Base-by-base conservation (phyloP, 1,140 invertebrate genomes). In the Macrosteles quadrilineatus region DNA sequence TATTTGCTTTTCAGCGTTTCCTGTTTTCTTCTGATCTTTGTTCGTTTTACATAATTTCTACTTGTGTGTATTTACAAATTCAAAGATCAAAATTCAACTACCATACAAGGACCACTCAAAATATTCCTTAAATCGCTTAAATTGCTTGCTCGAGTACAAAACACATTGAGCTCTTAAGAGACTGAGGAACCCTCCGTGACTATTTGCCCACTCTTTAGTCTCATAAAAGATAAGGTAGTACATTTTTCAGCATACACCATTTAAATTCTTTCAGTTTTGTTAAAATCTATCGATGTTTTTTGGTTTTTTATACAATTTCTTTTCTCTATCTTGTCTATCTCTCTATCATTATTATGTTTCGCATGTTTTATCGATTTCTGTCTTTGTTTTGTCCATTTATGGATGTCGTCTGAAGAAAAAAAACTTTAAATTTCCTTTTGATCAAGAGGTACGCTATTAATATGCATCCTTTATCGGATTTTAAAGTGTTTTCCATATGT, bases 301-400 rank as follows among this genome's bases (percentile, higher is more conserved):
- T 78, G 74, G 73, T 81, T 77, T n/a, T 74, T 79, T 78, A 81
- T 80, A 74, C 78, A 78, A 30, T 75, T 72, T 68, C 73, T 62
- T 74, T 72, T 74, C 53, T 69, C 55, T 59, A 63, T 76, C 71
- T 71, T 75, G 59, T 74, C 73, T 74, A 69, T 69, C 68, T 59
- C 59, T 72, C 67, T 73, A 53, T 74, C 64, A 72, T 62, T 69
- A 69, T 63, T 69, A 43, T 59, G 68, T 69, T 69, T 64, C 68
- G 68, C 68, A 69, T 69, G 68, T 63, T 63, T 69, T 66, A 67
- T 67, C 65, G 65, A 67, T 67, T 67, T 67, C 53, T 53, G 65
- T 69, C 32, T 43, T 69, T 59, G 40, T 63, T 69, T 69, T 69
- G 68, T 69, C 68, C 40, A 25, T 69, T 69, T 59, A 31, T 69